Evolutionary conservation across 1,140 invertebrate species (phyloP), one percentile per base, ranked within the genome.

Genomic region (Ips nitidus): DNA sequence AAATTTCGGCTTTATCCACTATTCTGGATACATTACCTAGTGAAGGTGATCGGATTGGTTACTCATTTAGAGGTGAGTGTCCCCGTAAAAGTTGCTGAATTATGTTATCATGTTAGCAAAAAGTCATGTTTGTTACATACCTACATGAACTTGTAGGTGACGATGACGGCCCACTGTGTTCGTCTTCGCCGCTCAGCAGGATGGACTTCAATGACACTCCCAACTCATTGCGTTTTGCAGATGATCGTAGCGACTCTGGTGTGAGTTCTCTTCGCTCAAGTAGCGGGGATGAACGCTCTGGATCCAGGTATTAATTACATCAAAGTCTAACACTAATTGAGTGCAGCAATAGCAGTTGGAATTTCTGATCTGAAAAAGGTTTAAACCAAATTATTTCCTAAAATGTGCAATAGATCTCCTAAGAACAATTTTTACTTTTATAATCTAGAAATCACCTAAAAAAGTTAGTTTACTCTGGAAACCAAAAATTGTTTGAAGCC

Each of bases 251-350:
- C 76, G 87, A 89, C 81, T 88, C 87, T 69, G 87, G 87, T 77
- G 85, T 89, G 82, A 88, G 87, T 79, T 86, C 85, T 36, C 81
- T 86, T 73, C 83, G 86, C 47, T 85, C 72, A 56, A 83, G 89
- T 79, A 90, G 89, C 78, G 88, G 89, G 77, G 90, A 91, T 86
- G 89, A 91, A 79, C 84, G 88, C 60, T 87, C 86, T 68, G 87
- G 87, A 70, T 85, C 87, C 71, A 82, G 86, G 65, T 70, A 22
- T 41, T 22, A 22, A 22, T 22, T 22, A 22, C 22, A 22, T 22
- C 22, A 22, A 22, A 22, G 22, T 45, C 22, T 53, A 53, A 22
- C 3, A 22, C 22, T 22, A 22, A 22, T 22, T 22, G 22, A 22
- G 22, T 22, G 22, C 22, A 22, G 22, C 22, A 22, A 22, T 22